Base-by-base conservation (phyloP, 2,797 vertebrate species). In the Tamandua tetradactyla region DNA sequence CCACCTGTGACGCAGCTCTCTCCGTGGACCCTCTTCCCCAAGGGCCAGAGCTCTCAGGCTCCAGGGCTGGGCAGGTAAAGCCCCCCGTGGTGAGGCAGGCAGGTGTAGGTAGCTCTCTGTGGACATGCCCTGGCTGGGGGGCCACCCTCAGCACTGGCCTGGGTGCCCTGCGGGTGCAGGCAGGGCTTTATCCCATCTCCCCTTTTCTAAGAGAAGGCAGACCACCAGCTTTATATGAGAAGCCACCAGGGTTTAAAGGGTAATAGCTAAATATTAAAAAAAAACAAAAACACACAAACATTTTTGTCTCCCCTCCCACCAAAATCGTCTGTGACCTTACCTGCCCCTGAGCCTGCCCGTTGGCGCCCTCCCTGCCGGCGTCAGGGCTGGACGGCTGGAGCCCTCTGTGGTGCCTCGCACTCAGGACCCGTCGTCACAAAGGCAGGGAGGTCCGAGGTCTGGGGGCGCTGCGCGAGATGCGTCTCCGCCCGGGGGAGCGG, bases 331-430 rank as follows among this genome's bases (percentile, higher is more conserved):
- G 7, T 25, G 27, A 80, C 52, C n/a, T 47, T 7, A 37, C 14
- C 11, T 12, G 27, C 69, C 23, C 4, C 35, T 30, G 3, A 17
- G 5, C 32, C 0, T 10, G 37, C 80, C 68, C 22, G 7, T 27
- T 12, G 15, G 25, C 11, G 61, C 20, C 37, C 40, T 42, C 2
- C 30, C 13, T 40, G 44, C 52, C 20, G 4, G 49, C 15, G 35
- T 30, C 0, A 5, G 0, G 5, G 37, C 11, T 5, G 42, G 18
- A 20, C 0, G 3, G 20, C 20, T 1, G 0, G 10, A 0, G 62
- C 37, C 20, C 15, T 10, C 22, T 23, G 7, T 3, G 18, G 44
- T 3, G 37, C 17, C 78, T 1, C 0, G 18, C 37, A 25, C 37
- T 47, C 55, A 69, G 42, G 3, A 55, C 40, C n/a, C 25, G 23